These are phyloP conservation scores for Drosophila paranaensis DNA, from an alignment of 2,888 invertebrate species.

Conservation along the genomic window DNA sequence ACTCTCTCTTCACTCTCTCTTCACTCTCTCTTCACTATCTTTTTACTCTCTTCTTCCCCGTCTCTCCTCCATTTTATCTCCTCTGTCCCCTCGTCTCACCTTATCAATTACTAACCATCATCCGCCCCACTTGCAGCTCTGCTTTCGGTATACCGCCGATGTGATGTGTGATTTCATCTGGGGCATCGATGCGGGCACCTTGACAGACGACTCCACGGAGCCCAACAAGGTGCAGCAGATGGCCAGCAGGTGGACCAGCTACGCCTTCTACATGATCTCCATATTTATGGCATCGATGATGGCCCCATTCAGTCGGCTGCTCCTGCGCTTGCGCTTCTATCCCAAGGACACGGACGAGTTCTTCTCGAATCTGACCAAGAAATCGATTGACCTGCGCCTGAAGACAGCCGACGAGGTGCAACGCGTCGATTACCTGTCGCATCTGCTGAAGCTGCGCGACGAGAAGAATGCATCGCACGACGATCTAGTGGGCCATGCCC, in stretches of 20 bases:
- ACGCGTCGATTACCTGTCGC: constrained; percentile 79
- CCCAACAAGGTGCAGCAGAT: constrained; percentile 58
- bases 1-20: neutral
- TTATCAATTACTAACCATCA: neutral
- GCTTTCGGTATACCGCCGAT: constrained; percentile 74
- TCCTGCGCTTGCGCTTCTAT: constrained; percentile 66
- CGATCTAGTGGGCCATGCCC: constrained; percentile 78
- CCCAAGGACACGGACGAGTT: constrained; percentile 87
- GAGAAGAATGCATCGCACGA: constrained; percentile 71
- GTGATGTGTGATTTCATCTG: constrained; percentile 80
- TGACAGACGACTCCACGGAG: constrained; percentile 26
- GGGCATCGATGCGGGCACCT: constrained; percentile 79
- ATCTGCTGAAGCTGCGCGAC: constrained; percentile 73
- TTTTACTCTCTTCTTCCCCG: too few relatives aligned
- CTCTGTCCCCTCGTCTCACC: too few relatives aligned
- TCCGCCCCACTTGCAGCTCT: constrained; percentile 52
- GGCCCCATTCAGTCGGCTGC: constrained; percentile 60
- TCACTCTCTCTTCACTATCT: too few relatives aligned
- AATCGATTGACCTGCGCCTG: constrained; percentile 72
- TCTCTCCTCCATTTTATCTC: neutral
- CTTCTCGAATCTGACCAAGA: constrained; percentile 70
- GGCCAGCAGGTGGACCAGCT: constrained; percentile 65
- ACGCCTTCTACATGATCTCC: constrained; percentile 57
- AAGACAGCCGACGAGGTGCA: constrained; percentile 42
- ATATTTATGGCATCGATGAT: constrained; percentile 62